These are phyloP conservation scores for Caenorhabditis angaria DNA, from an alignment of 2,888 invertebrate species.

Conservation along the genomic window DNA sequence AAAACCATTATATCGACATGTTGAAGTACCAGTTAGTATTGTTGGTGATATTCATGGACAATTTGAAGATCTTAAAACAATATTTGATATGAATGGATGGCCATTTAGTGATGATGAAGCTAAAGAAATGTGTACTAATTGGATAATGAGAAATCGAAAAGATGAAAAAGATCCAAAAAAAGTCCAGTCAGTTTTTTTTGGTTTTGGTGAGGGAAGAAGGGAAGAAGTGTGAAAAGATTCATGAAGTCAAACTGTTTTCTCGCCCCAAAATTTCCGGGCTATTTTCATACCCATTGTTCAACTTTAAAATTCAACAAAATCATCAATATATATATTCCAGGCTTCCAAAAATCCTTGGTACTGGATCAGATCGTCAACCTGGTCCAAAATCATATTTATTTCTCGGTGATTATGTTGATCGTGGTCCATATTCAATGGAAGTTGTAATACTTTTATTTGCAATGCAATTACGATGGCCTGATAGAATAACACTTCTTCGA, in stretches of 20 bases:
- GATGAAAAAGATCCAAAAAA: slow-evolving; percentile 7
- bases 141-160: slow-evolving; percentile 7
- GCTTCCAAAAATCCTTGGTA: slow-evolving; percentile 3
- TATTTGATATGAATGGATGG: slow-evolving; percentile 63
- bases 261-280: too few species aligned
- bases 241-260: too few species aligned
- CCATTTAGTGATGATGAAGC: slow-evolving; percentile 42
- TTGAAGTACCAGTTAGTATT: slow-evolving; percentile 95
- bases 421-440: slow-evolving; percentile 84
- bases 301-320: too few species aligned
- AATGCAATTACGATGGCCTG: slow-evolving; percentile 78
- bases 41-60: slow-evolving; percentile 99
- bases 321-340: neutral
- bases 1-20: slow-evolving; percentile 72
- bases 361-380: slow-evolving; percentile 26
- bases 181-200: neutral
- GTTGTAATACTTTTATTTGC: slow-evolving; percentile 83
- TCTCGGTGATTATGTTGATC: slow-evolving; percentile 88
- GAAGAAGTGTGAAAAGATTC: too few species aligned
- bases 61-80: slow-evolving; percentile 76
- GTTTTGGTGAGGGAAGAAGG: too few species aligned
- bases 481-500: slow-evolving; percentile 87
- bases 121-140: slow-evolving; percentile 36
- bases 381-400: slow-evolving; percentile 69
- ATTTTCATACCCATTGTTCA: too few species aligned